phyloP scores from a whole-genome alignment of 2,888 invertebrate genomes.

The Epirrita christyi region DNA sequence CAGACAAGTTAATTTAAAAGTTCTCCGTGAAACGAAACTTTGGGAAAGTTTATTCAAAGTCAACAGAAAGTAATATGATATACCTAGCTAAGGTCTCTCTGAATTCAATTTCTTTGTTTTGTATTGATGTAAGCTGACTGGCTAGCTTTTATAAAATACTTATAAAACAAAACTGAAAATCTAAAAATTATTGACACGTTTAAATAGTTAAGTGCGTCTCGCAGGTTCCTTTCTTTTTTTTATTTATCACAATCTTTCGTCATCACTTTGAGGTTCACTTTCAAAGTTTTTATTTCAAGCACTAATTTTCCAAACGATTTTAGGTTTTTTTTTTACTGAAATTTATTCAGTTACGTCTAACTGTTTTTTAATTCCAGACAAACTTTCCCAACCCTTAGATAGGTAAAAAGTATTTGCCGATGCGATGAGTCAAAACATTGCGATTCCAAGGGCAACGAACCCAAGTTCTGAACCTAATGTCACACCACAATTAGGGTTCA shows the following conservation, averaged over 20 bases:
- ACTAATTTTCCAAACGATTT: not conserved
- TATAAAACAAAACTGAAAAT: too few relatives aligned
- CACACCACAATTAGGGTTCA: conserved; percentile 30
- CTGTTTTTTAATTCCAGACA: not conserved
- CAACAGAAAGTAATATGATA: conserved; percentile 43
- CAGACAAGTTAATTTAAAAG: conserved; percentile 36
- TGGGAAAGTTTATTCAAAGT: conserved; percentile 49
- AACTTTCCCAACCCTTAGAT: not conserved
- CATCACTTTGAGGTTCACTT: not conserved
- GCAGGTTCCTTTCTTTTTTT: too few relatives aligned
- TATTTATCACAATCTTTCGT: too few relatives aligned
- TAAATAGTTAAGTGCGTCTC: too few relatives aligned
- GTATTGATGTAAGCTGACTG: not conserved
- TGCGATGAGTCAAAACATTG: conserved; percentile 26
- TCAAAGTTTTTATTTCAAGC: not conserved
- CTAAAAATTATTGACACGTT: too few relatives aligned
- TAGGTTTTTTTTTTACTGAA: too few relatives aligned
- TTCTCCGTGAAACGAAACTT: conserved; percentile 33
- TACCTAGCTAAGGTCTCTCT: not conserved
- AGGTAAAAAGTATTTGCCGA: conserved; percentile 9
- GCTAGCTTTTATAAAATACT: too few relatives aligned
- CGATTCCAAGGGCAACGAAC: conserved; percentile 24
- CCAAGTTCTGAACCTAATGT: conserved; percentile 20
- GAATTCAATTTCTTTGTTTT: conserved; percentile 25
- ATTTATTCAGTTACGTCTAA: too few relatives aligned